Conservation (phyloP, 2,113 vertebrate species). For the Probosciger aterrimus region DNA sequence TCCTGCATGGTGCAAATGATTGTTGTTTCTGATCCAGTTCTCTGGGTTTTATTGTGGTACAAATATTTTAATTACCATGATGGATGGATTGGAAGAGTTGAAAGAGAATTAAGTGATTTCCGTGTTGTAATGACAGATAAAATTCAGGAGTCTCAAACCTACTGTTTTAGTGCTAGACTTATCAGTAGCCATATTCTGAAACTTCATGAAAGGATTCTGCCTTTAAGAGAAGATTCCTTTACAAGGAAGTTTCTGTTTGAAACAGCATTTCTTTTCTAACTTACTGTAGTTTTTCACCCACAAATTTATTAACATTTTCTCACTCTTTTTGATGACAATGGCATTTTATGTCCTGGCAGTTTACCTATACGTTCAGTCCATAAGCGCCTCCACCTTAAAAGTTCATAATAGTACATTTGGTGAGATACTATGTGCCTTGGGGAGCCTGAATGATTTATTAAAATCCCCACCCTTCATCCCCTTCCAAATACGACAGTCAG, state of each 20-base stretch:
- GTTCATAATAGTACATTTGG: not conserved
- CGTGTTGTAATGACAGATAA: not conserved
- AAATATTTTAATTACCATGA: not conserved
- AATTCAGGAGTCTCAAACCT: not conserved
- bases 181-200: not conserved
- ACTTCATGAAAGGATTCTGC: not conserved
- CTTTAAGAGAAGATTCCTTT: not conserved
- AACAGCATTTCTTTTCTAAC: not conserved
- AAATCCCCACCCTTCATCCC: conserved; percentile 36
- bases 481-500: conserved; percentile 58
- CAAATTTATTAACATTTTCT: not conserved
- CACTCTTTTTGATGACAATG: conserved; percentile 8
- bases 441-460: conserved; percentile 51
- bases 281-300: not conserved
- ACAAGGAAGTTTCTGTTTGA: not conserved
- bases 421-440: not conserved
- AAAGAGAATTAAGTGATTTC: not conserved
- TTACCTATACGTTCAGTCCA: conserved; percentile 20
- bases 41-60: not conserved
- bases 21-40: not conserved
- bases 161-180: not conserved
- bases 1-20: not conserved
- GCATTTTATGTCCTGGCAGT: conserved; percentile 11
- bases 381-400: conserved; percentile 41
- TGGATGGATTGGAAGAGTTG: not conserved